These are phyloP conservation scores for Timandra comae DNA, from an alignment of 2,888 invertebrate genomes.

Conservation along the genomic window DNA sequence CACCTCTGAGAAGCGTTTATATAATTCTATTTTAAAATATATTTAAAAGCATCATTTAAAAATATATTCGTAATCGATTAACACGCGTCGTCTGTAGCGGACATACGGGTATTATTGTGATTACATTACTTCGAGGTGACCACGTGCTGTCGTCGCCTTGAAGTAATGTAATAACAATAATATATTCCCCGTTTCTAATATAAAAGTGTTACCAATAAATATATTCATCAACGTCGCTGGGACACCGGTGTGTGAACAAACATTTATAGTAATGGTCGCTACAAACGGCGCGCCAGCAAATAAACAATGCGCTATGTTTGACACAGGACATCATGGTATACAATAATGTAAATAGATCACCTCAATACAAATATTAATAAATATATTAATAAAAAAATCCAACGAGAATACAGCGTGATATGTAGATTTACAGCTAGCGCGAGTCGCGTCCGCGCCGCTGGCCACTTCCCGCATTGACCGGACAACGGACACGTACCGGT, in stretches of 20 bases:
- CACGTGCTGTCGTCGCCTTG: background rate
- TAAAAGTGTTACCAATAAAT: background rate
- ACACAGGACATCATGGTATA: constrained; percentile 43
- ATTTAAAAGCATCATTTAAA: constrained; percentile 39
- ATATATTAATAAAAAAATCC: constrained; percentile 27
- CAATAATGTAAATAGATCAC: constrained; percentile 24
- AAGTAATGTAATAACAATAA: no score
- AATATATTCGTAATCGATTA: constrained; percentile 14
- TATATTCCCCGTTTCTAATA: background rate
- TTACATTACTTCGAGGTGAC: background rate
- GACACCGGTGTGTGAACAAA: no score
- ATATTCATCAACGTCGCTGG: no score
- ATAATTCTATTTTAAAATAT: constrained; percentile 32
- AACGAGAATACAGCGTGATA: constrained; percentile 49
- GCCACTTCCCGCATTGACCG: constrained; percentile 9
- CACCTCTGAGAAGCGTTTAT: constrained; percentile 65
- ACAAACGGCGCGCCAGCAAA: constrained; percentile 22
- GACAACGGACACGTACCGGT: no score
- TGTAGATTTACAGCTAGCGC: constrained; percentile 48
- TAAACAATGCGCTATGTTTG: constrained; percentile 44
- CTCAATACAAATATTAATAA: constrained; percentile 19
- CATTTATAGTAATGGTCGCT: constrained; percentile 23
- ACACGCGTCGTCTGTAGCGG: no score
- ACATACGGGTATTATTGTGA: no score
- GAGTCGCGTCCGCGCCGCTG: constrained; percentile 18